Evolutionary conservation across 1,140 invertebrate genomes (phyloP).

Genomic region (Theocolax elegans): DNA sequence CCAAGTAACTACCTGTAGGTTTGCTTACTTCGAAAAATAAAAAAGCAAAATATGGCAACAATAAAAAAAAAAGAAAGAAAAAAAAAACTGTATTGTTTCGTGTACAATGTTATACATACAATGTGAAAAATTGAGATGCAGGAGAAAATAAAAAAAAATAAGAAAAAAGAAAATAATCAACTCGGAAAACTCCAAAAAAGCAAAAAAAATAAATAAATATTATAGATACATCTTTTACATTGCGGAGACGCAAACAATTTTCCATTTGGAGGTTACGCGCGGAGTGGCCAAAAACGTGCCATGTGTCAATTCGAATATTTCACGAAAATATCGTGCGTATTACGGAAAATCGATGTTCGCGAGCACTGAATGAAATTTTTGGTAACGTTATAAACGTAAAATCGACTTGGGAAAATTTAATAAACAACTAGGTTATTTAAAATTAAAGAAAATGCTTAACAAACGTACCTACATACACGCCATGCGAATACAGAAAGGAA

Average conservation of each 20-base stretch:
- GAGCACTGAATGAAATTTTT: constrained; percentile 12
- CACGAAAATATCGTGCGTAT: no score
- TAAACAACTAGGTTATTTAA: constrained; percentile 14
- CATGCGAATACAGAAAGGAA: constrained; percentile 41
- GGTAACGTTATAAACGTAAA: background rate
- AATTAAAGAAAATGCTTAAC: constrained; percentile 29
- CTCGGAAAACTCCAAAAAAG: constrained; percentile 30
- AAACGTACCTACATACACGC: constrained; percentile 40
- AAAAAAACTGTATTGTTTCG: constrained; percentile 32
- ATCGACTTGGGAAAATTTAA: background rate
- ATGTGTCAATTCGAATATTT: constrained; percentile 23
- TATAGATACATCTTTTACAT: no score
- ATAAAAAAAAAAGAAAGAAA: no score
- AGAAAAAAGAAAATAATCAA: constrained; percentile 1
- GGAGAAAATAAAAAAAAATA: background rate
- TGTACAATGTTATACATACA: constrained; percentile 46
- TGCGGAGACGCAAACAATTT: no score
- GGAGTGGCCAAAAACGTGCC: constrained; percentile 38
- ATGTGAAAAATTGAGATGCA: background rate
- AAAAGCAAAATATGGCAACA: no score
- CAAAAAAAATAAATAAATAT: background rate
- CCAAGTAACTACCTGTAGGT: no score
- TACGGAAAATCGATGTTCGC: no score
- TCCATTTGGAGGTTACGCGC: no score
- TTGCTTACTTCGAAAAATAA: no score